Evolutionary conservation across 2,888 invertebrate species (phyloP), one percentile per base, ranked within the genome.

Genomic region (Drosophila conformis): DNA sequence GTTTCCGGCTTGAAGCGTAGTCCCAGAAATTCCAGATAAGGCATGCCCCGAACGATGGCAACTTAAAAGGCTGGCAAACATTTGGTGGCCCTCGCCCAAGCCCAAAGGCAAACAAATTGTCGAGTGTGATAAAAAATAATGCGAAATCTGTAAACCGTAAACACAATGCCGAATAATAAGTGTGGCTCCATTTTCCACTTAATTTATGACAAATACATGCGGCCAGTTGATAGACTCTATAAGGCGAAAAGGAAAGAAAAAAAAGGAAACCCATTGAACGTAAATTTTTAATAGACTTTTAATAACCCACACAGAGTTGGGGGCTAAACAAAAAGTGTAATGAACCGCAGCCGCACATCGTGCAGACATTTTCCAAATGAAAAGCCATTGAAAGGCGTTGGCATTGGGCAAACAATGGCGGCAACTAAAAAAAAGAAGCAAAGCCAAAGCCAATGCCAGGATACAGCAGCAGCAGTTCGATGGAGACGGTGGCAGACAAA

Each of bases 271-370:
- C 61, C 68, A 68, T 76, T 87, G 75, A 76, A 83, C 68, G 86
- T 80, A 83, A 79, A 88, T 82, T 89, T 83, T 79, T 89, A 85
- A 85, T 85, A 87, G 87, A 89, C 89, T 89, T 87, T 85, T 87
- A 85, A 85, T 89, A 85, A 85, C 60, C 80, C 73, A 70, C 53
- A 80, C 59, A 66, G 64, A 33, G 59, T 25, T 29, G n/a, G 53
- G 54, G 25, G 46, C 87, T 83, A 83, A 84, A 89, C 87, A 89
- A 84, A 84, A 87, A 85, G 84, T 85, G 89, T 84, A 89, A 89
- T 85, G 89, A 85, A 89, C 89, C 87, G 89, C 84, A 89, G 87
- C 70, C 73, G 79, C 82, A 74, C 87, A 84, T 78, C 84, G 79
- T 76, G 89, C 89, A 84, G 89, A 87, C 89, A 89, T 87, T 85